Conservation (phyloP, 1,140 invertebrate species). For the Zaprionus camerounensis region DNA sequence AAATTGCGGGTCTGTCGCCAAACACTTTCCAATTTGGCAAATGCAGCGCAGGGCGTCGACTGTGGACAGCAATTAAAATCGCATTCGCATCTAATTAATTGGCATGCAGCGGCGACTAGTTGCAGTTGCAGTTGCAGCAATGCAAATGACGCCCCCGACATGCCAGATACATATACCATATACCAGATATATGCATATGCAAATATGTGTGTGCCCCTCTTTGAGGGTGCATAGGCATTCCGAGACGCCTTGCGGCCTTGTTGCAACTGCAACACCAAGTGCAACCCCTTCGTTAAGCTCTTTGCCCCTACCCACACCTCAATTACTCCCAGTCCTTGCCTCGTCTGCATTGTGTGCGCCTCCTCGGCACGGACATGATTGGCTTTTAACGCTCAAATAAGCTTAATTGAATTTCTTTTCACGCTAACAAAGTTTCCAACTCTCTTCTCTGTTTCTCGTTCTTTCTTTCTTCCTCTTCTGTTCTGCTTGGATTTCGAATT, state of each 20-base stretch:
- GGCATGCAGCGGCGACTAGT: slow-evolving; percentile 69
- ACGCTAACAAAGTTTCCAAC: slow-evolving; percentile 75
- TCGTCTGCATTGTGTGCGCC: slow-evolving; percentile 75
- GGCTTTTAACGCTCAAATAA: slow-evolving; percentile 84
- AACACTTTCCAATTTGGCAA: slow-evolving; percentile 63
- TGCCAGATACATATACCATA: too few species aligned
- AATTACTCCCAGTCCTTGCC: slow-evolving; percentile 26
- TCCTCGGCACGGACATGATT: slow-evolving; percentile 76
- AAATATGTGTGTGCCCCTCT: slow-evolving; percentile 8
- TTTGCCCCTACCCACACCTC: neutral
- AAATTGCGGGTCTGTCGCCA: slow-evolving; percentile 62
- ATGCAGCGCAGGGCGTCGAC: slow-evolving; percentile 38
- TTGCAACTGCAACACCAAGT: slow-evolving; percentile 69
- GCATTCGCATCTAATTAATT: slow-evolving; percentile 84
- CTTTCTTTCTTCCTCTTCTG: neutral
- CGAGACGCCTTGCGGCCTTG: slow-evolving; percentile 62
- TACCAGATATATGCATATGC: neutral
- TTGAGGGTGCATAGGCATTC: slow-evolving; percentile 65
- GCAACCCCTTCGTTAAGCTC: slow-evolving; percentile 61
- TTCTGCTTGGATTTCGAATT: slow-evolving; percentile 24
- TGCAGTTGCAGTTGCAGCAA: slow-evolving; percentile 3
- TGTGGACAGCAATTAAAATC: slow-evolving; percentile 83
- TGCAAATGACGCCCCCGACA: too few species aligned
- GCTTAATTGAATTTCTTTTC: slow-evolving; percentile 84
- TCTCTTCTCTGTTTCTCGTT: neutral